A percentile compares a stretch with the other conserved stretches of the same genome.
Conservation (phyloP, 2,113 vertebrate species). For the Alouatta palliata region DNA sequence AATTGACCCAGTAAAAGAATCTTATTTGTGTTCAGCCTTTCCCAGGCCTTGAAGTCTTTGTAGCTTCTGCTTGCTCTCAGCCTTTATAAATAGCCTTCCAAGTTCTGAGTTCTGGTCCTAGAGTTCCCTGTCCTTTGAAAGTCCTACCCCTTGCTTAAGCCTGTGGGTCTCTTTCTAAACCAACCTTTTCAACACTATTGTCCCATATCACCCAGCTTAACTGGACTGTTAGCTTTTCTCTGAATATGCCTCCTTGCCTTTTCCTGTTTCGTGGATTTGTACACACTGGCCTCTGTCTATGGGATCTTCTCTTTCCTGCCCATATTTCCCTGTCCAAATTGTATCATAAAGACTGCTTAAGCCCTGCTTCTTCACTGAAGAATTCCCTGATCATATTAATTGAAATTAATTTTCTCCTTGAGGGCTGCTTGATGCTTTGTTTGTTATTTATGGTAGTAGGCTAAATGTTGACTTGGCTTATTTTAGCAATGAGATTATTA, state of each 20-base stretch:
- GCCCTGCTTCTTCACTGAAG: neutral
- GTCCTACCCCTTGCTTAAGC: neutral
- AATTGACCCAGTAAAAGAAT: conserved; percentile 64
- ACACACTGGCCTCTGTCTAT: neutral
- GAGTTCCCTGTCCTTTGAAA: neutral
- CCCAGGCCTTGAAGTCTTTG: neutral
- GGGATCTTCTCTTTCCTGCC: neutral
- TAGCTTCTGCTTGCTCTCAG: neutral
- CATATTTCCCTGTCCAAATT: neutral
- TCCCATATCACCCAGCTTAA: neutral
- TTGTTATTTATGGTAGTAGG: neutral
- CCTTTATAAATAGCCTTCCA: neutral
- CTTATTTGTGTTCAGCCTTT: neutral
- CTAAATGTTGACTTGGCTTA: neutral
- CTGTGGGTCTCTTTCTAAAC: neutral
- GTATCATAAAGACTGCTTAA: neutral
- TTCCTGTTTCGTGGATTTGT: neutral
- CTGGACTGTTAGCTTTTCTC: neutral
- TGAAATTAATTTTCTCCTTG: neutral
- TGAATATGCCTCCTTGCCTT: neutral
- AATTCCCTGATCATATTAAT: neutral
- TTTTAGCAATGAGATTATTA: neutral
- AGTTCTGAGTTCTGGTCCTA: neutral
- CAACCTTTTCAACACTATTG: neutral
- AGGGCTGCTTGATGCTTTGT: neutral